A percentile compares a stretch with the other conserved stretches of the same genome.
phyloP scores from a whole-genome alignment of 2,113 vertebrate genomes.

The Urocolius indicus region DNA sequence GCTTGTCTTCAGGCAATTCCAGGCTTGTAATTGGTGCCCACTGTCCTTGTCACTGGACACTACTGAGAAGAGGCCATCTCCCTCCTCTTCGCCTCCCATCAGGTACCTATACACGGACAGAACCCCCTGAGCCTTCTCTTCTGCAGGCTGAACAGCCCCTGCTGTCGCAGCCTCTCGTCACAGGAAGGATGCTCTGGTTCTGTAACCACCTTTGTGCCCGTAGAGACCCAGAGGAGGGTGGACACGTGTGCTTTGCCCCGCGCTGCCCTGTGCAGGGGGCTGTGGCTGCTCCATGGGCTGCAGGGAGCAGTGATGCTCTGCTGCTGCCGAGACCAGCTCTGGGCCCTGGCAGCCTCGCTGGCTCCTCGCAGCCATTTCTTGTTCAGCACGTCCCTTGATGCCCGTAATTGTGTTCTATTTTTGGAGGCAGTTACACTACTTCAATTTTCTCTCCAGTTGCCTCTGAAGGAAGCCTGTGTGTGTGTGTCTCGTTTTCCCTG shows the following conservation, averaged over 20 bases:
- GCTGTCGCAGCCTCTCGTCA: background rate
- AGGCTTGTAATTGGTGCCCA: background rate
- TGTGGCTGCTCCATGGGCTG: background rate
- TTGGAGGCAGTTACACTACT: background rate
- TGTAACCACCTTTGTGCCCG: background rate
- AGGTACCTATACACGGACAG: background rate
- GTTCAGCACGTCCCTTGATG: background rate
- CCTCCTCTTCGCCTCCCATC: background rate
- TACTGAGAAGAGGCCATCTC: background rate
- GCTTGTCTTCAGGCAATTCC: background rate
- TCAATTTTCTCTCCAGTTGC: slow-evolving; percentile 26
- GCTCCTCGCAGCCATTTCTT: background rate
- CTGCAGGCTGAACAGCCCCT: background rate
- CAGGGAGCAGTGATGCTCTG: background rate
- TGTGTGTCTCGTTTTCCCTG: background rate
- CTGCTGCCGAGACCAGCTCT: background rate
- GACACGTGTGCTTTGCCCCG: background rate
- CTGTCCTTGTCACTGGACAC: background rate
- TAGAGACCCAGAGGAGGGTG: background rate
- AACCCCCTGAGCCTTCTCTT: background rate
- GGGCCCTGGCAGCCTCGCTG: background rate
- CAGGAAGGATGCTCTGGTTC: background rate
- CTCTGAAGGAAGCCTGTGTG: slow-evolving; percentile 11
- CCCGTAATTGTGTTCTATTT: slow-evolving; percentile 19
- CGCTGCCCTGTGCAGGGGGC: accelerated